phyloP scores from a whole-genome alignment of 2,888 invertebrate species.

The Dicranocentrus wangi region DNA sequence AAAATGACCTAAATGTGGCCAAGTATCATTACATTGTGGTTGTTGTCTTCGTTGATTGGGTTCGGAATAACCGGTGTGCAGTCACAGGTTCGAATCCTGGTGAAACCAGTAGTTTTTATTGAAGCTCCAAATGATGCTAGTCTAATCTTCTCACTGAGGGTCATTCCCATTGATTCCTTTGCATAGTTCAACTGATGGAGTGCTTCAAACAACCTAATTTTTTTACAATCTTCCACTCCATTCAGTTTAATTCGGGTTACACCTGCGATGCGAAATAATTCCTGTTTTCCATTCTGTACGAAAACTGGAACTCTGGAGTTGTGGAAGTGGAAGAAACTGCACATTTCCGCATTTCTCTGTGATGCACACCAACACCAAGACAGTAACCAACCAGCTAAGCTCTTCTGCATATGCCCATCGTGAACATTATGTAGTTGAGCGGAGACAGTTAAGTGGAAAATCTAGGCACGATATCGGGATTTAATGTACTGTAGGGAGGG shows the following conservation, averaged over 20 bases:
- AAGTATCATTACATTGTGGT: no score
- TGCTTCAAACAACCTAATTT: background rate
- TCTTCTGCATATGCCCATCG: no score
- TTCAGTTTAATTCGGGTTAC: background rate
- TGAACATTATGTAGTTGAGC: background rate
- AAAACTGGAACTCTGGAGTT: background rate
- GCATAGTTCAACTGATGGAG: slow-evolving; percentile 17
- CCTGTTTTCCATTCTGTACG: background rate
- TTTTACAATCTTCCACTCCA: background rate
- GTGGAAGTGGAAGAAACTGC: no score
- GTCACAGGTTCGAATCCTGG: slow-evolving; percentile 1
- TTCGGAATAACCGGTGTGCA: no score
- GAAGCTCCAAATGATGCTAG: background rate
- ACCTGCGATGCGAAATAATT: background rate
- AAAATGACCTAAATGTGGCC: no score
- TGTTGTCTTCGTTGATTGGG: no score
- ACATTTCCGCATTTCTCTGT: background rate
- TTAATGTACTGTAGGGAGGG: slow-evolving; percentile 12
- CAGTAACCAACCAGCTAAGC: no score
- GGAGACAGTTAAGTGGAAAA: background rate
- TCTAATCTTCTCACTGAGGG: background rate
- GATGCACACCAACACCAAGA: background rate
- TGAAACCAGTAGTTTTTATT: background rate
- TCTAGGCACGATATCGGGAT: background rate
- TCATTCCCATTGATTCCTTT: background rate